Base-by-base conservation (phyloP, 2,113 vertebrate genomes). In the Sardina pilchardus region DNA sequence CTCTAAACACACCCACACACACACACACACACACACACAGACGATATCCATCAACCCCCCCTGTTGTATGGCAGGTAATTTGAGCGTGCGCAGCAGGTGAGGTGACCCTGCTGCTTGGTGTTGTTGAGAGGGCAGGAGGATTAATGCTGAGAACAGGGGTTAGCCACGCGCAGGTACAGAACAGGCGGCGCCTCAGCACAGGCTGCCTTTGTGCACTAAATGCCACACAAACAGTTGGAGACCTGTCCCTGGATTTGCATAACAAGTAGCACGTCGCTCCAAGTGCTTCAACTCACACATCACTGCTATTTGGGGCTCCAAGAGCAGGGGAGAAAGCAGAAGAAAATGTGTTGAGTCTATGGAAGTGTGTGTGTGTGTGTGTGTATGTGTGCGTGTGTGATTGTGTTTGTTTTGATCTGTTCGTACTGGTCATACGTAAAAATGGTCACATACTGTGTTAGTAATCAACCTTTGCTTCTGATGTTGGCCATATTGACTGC, bases 171-270 rank as follows among this genome's bases (percentile, higher is more conserved):
- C 86, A 87, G 82, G 84, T 88, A 88, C 86, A 89, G 24, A 14
- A 4, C 43, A 75, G 83, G 83, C 75, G 81, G 84, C 71, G 42
- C 81, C 84, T 84, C 75, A 85, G 84, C 84, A 87, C 86, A 82
- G 47, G 81, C 53, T 75, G 86, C 82, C 83, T 82, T 71, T 71
- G 63, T 71, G 12, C 12, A 30, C 63, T 34, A 71, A 71, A 71
- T 30, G 63, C 63, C 63, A 71, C 63, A 26, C 63, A 71, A 85
- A 89, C 89, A 89, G 87, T 87, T 86, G 86, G 84, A 86, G 86
- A 86, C 82, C 84, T 88, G 86, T 88, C 84, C 50, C 34, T 86
- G 81, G 82, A 89, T 90, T 89, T 89, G 86, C 89, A 90, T 89
- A 86, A 87, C 88, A 87, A 88, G 85, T 82, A 56, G 56, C 43